Evolutionary conservation across 2,797 vertebrate species (phyloP).

Genomic region (Sebastes itinus): DNA sequence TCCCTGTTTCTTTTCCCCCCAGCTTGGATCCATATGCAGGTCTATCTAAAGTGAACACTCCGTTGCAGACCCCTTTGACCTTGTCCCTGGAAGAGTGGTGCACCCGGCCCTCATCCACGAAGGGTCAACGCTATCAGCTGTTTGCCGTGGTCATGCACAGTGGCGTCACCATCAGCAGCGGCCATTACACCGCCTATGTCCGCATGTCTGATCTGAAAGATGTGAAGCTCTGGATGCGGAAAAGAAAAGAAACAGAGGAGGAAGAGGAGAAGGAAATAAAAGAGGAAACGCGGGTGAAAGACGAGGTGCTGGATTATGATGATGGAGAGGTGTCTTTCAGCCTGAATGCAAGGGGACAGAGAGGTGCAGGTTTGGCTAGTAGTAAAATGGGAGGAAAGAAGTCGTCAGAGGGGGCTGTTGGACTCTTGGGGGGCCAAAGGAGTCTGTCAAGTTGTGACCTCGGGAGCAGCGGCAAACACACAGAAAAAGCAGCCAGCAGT

Average conservation of each 20-base stretch:
- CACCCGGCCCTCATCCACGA: conserved; percentile 78
- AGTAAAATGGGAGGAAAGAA: conserved; percentile 88
- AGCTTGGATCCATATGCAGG: conserved; percentile 94
- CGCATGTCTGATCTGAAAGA: conserved; percentile 87
- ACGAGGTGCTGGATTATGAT: conserved; percentile 84
- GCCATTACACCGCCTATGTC: conserved; percentile 95
- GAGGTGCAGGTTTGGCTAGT: background rate
- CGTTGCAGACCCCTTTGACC: conserved; percentile 90
- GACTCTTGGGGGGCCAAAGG: conserved; percentile 95
- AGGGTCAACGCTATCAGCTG: conserved; percentile 87
- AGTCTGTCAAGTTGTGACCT: conserved; percentile 87
- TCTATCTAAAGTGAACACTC: conserved; percentile 96
- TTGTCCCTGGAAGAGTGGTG: conserved; percentile 96
- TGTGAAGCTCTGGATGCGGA: conserved; percentile 56
- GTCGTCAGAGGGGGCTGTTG: conserved; percentile 84
- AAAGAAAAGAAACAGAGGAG: conserved; percentile 32
- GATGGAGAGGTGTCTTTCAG: conserved; percentile 88
- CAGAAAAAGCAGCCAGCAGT: conserved; percentile 78
- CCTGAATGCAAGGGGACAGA: conserved; percentile 68
- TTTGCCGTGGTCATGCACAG: conserved; percentile 99
- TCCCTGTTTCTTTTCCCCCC: background rate
- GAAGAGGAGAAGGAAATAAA: conserved; percentile 68
- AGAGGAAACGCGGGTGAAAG: conserved; percentile 58
- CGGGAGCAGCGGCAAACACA: conserved; percentile 76
- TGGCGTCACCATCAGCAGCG: conserved; percentile 96